Percentiles rank a stretch among this genome's conserved stretches.
These are phyloP conservation scores for Balaenoptera acutorostrata DNA, from an alignment of 2,113 vertebrate species.

Conservation along the genomic window DNA sequence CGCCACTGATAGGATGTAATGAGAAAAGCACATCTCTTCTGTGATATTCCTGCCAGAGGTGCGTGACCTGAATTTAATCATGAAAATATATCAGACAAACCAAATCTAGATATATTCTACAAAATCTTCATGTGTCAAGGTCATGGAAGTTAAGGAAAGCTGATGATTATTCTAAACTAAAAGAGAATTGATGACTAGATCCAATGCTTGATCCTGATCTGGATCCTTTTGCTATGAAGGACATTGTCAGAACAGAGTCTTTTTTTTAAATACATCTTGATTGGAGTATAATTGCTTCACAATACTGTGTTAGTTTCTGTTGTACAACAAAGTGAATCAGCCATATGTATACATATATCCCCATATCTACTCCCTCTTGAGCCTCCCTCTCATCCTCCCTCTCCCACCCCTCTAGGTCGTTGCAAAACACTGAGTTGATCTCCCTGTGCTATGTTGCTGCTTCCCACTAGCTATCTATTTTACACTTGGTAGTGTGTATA, in stretches of 20 bases:
- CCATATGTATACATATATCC: no score
- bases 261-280: no score
- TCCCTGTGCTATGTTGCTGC: no score
- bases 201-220: background rate
- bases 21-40: background rate
- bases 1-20: rapidly evolving
- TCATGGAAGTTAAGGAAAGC: background rate
- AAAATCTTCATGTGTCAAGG: background rate
- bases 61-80: background rate
- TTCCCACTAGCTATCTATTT: no score
- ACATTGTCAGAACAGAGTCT: background rate
- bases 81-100: background rate
- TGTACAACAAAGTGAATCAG: no score
- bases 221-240: background rate
- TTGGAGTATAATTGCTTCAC: no score
- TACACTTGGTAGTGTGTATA: no score
- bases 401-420: no score
- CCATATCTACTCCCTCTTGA: no score
- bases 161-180: background rate
- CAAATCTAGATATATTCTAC: background rate
- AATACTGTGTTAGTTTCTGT: no score
- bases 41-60: background rate
- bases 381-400: no score
- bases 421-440: no score
- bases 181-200: background rate